A percentile compares a stretch with the other conserved stretches of the same genome.
phyloP scores from a whole-genome alignment of 2,888 invertebrate genomes.

The Idaea aversata region DNA sequence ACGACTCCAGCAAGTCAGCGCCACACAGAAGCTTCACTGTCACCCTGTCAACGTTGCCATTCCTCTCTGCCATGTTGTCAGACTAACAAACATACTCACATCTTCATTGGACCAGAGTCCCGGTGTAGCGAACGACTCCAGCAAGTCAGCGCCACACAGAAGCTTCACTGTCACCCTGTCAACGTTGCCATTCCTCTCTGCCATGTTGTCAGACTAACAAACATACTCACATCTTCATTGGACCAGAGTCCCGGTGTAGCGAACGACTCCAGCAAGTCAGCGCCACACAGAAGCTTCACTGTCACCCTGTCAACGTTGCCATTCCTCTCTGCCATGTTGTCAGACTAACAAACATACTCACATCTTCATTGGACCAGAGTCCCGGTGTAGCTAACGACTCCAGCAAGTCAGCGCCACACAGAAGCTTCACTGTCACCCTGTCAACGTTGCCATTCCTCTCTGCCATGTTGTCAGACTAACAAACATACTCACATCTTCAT shows the following conservation, averaged over 20 bases:
- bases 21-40: conserved; percentile 83
- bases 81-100: conserved; percentile 78
- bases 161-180: conserved; percentile 82
- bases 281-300: conserved; percentile 94
- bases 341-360: no score
- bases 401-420: no score
- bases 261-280: conserved; percentile 95
- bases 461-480: no score
- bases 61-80: neutral
- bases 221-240: conserved; percentile 89
- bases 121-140: conserved; percentile 95
- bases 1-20: no score
- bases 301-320: conserved; percentile 72
- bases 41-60: conserved; percentile 66
- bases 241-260: conserved; percentile 94
- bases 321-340: conserved; percentile 56
- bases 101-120: conserved; percentile 95
- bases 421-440: no score
- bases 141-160: conserved; percentile 94
- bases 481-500: no score
- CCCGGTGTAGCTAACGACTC: no score
- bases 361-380: no score
- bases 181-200: no score
- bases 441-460: no score
- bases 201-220: neutral